phyloP scores from a whole-genome alignment of 1,140 invertebrate species.

The Sesamia nonagrioides region DNA sequence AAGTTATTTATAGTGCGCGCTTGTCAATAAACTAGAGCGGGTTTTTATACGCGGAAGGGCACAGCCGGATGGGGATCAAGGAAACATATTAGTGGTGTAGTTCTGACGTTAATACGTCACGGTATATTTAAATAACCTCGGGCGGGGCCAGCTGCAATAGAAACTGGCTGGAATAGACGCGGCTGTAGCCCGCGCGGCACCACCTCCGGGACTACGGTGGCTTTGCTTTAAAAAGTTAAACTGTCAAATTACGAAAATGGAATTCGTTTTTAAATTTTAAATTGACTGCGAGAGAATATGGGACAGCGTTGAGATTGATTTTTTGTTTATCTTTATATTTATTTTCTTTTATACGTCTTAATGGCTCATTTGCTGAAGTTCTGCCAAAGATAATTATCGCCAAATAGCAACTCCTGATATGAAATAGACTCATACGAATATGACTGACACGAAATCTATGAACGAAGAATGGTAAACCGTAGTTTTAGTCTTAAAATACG shows the following conservation, averaged over 20 bases:
- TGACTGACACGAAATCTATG: too few species aligned
- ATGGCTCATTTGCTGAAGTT: background rate
- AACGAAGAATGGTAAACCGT: too few species aligned
- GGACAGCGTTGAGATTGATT: too few species aligned
- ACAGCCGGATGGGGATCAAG: slow-evolving; percentile 70
- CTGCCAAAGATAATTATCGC: background rate
- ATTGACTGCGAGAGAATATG: too few species aligned
- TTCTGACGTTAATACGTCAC: slow-evolving; percentile 70
- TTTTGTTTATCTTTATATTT: too few species aligned
- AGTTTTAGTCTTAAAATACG: too few species aligned
- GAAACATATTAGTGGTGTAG: slow-evolving; percentile 69
- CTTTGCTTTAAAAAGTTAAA: background rate
- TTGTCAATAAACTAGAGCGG: slow-evolving; percentile 66
- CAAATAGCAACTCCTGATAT: too few species aligned
- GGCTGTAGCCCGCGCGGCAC: slow-evolving; percentile 73
- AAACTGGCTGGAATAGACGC: slow-evolving; percentile 58
- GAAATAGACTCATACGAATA: too few species aligned
- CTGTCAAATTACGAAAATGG: slow-evolving; percentile 1
- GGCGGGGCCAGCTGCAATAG: slow-evolving; percentile 61
- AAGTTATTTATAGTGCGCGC: slow-evolving; percentile 61
- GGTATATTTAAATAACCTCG: slow-evolving; percentile 79
- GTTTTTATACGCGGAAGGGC: slow-evolving; percentile 73
- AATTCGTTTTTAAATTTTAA: background rate
- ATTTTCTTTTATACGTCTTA: too few species aligned
- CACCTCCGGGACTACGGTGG: slow-evolving; percentile 50